Base-by-base conservation (phyloP, 2,113 vertebrate species). In the Ondatra zibethicus region DNA sequence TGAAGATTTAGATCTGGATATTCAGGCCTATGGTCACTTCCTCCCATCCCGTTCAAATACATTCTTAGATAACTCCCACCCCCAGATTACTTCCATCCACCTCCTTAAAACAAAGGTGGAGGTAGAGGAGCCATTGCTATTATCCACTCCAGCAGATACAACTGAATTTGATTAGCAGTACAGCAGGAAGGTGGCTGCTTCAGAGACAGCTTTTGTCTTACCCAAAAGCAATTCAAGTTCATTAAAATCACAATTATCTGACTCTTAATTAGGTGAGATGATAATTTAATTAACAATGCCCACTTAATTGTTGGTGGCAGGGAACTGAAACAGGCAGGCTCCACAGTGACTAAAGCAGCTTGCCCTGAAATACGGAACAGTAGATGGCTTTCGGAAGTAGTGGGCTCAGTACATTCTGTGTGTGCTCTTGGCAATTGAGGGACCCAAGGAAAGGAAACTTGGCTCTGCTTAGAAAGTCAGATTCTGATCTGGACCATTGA, bases 251-350 rank as follows among this genome's bases (percentile, higher is more conserved):
- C 92, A 94, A 98, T 98, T 96, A 97, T 97, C 96, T 94, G 93
- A 95, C 76, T 97, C 84, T 95, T 96, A 96, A 95, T 97, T 97
- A 97, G 96, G 94, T 94, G 87, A 65, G 93, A 94, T 96, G 95
- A 97, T 94, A 92, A 96, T 95, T 98, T 95, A 97, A 98, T 97
- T 97, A 98, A 97, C 95, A 96, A 85, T 88, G 86, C 91, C 96
- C 91, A 96, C 80, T 97, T 97, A 97, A 95, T 95, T 98, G 97
- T 96, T 0, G 27, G 81, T 96, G 89, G 94, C 92, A 94, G 95
- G 93, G 95, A 80, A 84, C 91, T 45, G 92, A 96, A 90, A 92
- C 66, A 45, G 21, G 65, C 86, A 92, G 86, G 4, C 77, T 91
- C 92, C 36, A 3, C 0, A 10, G 88, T n/a, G 66, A 75, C 36